These are phyloP conservation scores for Zaprionus vittiger DNA, from an alignment of 1,140 invertebrate genomes.

Conservation along the genomic window DNA sequence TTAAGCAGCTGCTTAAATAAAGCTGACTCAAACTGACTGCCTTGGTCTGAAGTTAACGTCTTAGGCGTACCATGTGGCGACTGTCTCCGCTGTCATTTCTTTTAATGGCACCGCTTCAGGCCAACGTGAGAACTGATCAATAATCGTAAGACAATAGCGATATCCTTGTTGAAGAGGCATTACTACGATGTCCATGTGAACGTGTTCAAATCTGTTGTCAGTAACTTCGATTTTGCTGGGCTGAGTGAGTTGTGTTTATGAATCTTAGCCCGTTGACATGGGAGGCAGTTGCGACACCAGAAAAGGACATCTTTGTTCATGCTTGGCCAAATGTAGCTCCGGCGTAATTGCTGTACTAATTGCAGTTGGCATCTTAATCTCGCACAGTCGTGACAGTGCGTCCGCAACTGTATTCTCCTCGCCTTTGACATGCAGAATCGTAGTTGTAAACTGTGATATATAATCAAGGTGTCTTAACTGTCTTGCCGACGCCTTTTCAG, in stretches of 20 bases:
- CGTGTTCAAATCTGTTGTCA: constrained; percentile 52
- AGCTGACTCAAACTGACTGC: too few relatives aligned
- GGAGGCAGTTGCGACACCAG: constrained; percentile 40
- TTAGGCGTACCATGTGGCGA: too few relatives aligned
- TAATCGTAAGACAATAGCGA: constrained; percentile 57
- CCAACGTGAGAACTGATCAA: constrained; percentile 83
- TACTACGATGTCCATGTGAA: constrained; percentile 77
- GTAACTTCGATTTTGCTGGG: constrained; percentile 7
- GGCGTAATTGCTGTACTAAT: constrained; percentile 24
- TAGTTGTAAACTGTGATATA: background rate
- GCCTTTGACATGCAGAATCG: background rate
- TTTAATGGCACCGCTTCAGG: constrained; percentile 77
- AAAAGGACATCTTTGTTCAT: constrained; percentile 59
- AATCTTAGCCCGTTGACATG: constrained; percentile 50
- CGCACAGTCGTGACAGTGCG: too few relatives aligned
- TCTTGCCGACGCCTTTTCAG: background rate
- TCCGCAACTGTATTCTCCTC: background rate
- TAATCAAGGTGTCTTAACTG: background rate
- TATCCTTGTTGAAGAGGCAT: constrained; percentile 46
- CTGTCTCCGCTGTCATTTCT: constrained; percentile 68
- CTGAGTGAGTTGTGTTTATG: constrained; percentile 17
- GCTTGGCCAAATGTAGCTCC: constrained; percentile 50
- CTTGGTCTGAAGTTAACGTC: too few relatives aligned
- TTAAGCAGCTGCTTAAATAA: too few relatives aligned
- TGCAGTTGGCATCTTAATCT: constrained; percentile 6